Percentiles rank a stretch among this genome's conserved stretches.
Evolutionary conservation across 64 coral and sea anemone species (phyloP).

Genomic region (Porites australiensis): DNA sequence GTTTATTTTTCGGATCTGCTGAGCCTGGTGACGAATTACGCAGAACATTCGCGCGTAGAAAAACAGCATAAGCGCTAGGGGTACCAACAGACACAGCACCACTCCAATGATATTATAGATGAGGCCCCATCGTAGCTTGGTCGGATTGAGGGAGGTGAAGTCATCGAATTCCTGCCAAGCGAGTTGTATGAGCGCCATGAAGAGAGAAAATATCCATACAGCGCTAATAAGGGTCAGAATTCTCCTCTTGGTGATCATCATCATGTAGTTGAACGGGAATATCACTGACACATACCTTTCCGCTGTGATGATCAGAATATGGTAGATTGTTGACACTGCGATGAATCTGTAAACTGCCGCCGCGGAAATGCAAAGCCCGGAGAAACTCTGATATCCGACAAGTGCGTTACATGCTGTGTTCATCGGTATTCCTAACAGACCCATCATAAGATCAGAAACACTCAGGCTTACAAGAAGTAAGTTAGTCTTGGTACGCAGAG

Average conservation of each 20-base stretch:
- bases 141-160: slow-evolving; percentile 31
- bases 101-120: slow-evolving; percentile 76
- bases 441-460: slow-evolving; percentile 86
- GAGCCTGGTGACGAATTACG: slow-evolving; percentile 77
- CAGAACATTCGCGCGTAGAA: slow-evolving; percentile 83
- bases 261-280: slow-evolving; percentile 82
- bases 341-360: slow-evolving; percentile 82
- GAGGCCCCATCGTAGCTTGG: slow-evolving; percentile 60
- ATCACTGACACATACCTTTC: slow-evolving; percentile 96
- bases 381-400: slow-evolving; percentile 10
- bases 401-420: slow-evolving; percentile 77
- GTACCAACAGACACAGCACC: slow-evolving; percentile 76
- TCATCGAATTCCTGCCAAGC: slow-evolving; percentile 82
- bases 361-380: slow-evolving; percentile 75
- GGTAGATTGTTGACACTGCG: slow-evolving; percentile 94
- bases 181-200: slow-evolving; percentile 78
- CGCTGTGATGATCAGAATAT: slow-evolving; percentile 88
- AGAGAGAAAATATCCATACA: slow-evolving; percentile 76
- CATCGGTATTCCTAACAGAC: slow-evolving; percentile 83
- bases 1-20: slow-evolving; percentile 66
- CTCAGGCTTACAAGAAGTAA: slow-evolving; percentile 88
- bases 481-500: slow-evolving; percentile 91
- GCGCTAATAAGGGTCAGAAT: slow-evolving; percentile 49
- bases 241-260: slow-evolving; percentile 76
- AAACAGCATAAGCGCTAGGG: slow-evolving; percentile 70